phyloP scores from a whole-genome alignment of 2,113 vertebrate genomes.

The Megaptera novaeangliae region DNA sequence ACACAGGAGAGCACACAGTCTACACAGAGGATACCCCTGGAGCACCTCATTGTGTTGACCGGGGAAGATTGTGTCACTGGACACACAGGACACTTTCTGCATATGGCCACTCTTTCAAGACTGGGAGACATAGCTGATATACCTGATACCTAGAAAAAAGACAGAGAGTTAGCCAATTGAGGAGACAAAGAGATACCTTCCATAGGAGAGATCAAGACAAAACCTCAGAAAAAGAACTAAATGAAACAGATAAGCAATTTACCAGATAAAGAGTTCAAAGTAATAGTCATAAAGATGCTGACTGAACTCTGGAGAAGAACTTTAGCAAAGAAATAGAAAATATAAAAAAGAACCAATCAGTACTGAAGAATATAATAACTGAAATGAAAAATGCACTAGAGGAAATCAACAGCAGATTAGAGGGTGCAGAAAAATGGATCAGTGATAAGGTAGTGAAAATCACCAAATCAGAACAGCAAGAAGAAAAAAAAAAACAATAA shows the following conservation, averaged over 20 bases:
- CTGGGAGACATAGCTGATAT: background rate
- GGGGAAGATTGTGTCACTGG: background rate
- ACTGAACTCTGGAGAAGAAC: background rate
- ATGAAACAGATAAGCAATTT: background rate
- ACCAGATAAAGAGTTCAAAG: background rate
- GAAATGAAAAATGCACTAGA: background rate
- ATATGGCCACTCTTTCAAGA: background rate
- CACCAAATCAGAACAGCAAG: background rate
- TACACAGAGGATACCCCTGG: background rate
- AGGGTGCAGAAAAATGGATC: background rate
- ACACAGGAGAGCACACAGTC: background rate
- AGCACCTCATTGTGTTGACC: background rate
- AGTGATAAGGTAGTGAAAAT: background rate
- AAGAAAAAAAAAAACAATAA: background rate
- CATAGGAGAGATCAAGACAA: background rate
- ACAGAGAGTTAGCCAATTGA: background rate
- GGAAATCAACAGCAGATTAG: background rate
- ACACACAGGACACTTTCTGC: background rate
- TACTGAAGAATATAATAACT: background rate
- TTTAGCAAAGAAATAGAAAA: background rate
- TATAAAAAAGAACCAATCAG: background rate
- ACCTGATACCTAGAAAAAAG: background rate
- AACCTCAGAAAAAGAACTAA: background rate
- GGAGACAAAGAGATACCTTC: background rate
- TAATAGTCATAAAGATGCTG: background rate